Evolutionary conservation across 2,888 invertebrate genomes (phyloP), one percentile per base, ranked within the genome.

Genomic region (Eupelmus urozonus): DNA sequence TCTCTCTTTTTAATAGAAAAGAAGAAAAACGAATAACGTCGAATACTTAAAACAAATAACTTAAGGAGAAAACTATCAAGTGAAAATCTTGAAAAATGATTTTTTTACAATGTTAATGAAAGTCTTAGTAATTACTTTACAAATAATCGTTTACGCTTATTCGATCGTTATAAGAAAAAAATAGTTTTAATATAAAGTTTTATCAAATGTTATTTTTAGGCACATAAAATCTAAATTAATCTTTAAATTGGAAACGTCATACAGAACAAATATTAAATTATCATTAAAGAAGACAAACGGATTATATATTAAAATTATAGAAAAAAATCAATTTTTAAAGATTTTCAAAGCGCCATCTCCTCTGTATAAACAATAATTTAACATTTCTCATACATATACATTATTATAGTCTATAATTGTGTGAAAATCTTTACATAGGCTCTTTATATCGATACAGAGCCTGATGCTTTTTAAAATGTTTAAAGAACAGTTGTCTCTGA

Each of bases 31-130:
- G 67, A 25, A 71, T 79, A 79, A 76, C 75, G 75, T 76, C 79
- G 75, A 79, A 76, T 72, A 72, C 67, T 76, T 76, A 79, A 79
- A 76, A 76, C 62, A 79, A 63, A 73, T 67, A 76, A 79, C 72
- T 79, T 79, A 73, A 4, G 16, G 51, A 70, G 60, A 60, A 67
- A 57, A 40, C 40, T 57, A 51, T 73, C 72, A 57, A 53, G 3
- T 59, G 76, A 71, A 79, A 76, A 76, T 65, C 69, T 76, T 63
- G 67, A 79, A 79, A 76, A 79, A 67, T 59, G 1, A 71, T 65
- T 42, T 65, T 59, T 75, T 71, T 45, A 40, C 49, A 78, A 45
- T n/a, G 18, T 75, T 75, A 11, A 20, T 29, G 59, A 60, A 49
- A 73, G 40, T 27, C 45, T 45, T 9, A 23, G 18, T 29, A 23